Evolutionary conservation across 2,888 invertebrate genomes (phyloP).

Genomic region (Mycalesis mineus): DNA sequence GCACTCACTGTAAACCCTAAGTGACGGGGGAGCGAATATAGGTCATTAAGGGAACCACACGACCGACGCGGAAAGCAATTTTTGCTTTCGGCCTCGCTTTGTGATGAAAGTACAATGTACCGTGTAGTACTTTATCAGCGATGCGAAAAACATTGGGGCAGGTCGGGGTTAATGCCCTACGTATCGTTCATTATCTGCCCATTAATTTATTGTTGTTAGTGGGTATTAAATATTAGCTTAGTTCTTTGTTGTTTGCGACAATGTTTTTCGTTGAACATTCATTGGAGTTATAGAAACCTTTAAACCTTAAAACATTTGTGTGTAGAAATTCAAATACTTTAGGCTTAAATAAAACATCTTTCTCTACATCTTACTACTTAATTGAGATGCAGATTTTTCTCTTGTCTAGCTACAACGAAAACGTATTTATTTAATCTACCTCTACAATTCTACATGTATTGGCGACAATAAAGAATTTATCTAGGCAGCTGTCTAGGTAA

Average conservation of each 20-base stretch:
- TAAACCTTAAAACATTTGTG: no score
- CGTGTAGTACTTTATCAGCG: constrained; percentile 45
- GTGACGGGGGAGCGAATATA: constrained; percentile 67
- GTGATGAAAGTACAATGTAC: constrained; percentile 37
- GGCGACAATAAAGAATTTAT: no score
- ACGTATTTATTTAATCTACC: no score
- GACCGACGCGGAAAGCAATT: constrained; percentile 47
- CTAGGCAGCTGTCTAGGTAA: no score
- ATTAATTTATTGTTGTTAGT: constrained; percentile 26
- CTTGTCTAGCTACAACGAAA: no score
- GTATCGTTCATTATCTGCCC: constrained; percentile 41
- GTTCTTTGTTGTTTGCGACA: background rate
- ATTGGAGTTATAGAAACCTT: no score
- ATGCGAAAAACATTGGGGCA: constrained; percentile 58
- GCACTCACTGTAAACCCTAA: constrained; percentile 68
- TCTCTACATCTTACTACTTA: no score
- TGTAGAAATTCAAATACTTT: no score
- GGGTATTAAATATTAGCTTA: constrained; percentile 3
- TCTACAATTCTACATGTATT: no score
- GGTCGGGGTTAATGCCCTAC: constrained; percentile 65
- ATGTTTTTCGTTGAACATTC: background rate
- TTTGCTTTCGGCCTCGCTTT: constrained; percentile 41
- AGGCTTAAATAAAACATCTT: no score
- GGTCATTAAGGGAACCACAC: constrained; percentile 61
- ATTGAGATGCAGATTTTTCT: no score